phyloP scores from a whole-genome alignment of 2,797 vertebrate species.

The Myotis planiceps region DNA sequence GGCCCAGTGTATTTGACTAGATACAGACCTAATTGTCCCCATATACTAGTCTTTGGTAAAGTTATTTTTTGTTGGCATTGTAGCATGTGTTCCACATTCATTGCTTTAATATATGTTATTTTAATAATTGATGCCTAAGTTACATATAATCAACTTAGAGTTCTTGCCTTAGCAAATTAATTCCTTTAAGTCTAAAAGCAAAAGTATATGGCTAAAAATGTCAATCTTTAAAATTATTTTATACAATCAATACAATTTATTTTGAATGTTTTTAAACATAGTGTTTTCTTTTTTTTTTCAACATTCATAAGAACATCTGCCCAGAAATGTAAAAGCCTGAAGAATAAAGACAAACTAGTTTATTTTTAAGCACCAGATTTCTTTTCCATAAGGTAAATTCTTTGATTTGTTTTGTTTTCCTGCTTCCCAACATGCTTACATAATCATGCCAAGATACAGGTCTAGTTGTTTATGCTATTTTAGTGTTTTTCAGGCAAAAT shows the following conservation, averaged over 20 bases:
- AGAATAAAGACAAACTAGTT: neutral
- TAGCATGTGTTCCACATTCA: neutral
- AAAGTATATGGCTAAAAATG: neutral
- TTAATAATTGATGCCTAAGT: neutral
- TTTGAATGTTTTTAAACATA: neutral
- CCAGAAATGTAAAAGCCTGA: neutral
- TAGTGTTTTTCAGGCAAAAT: neutral
- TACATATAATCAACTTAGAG: neutral
- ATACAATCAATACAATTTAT: neutral
- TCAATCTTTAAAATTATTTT: neutral
- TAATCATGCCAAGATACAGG: neutral
- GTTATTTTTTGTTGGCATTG: neutral
- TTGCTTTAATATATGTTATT: neutral
- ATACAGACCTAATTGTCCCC: neutral
- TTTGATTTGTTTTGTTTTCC: neutral
- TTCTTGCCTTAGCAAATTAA: neutral
- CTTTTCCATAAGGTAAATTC: neutral
- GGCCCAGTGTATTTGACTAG: neutral
- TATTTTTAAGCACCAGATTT: slow-evolving; percentile 29
- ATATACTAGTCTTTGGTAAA: neutral
- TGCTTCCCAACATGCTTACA: neutral
- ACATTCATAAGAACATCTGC: neutral
- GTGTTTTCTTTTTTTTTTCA: neutral
- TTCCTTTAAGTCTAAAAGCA: neutral
- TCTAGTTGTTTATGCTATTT: neutral